These are phyloP conservation scores for Priocnemis perturbator DNA, from an alignment of 2,888 invertebrate species.

Conservation along the genomic window DNA sequence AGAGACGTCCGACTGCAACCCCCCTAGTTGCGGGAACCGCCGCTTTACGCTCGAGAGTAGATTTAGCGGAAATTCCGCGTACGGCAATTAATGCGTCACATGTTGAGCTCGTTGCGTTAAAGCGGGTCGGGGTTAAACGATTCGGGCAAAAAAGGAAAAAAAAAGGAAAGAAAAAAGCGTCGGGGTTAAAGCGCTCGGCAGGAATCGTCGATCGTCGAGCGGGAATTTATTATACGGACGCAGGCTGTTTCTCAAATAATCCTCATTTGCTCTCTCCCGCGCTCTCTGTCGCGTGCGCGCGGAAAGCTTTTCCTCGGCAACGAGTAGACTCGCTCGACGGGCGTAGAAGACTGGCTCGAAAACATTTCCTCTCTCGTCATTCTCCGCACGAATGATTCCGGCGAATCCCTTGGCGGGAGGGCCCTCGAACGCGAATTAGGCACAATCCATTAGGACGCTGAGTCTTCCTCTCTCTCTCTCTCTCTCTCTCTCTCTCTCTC, in stretches of 20 bases:
- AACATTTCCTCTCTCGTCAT: conserved; percentile 15
- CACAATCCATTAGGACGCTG: conserved; percentile 53
- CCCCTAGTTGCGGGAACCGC: conserved; percentile 26
- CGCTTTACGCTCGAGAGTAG: conserved; percentile 18
- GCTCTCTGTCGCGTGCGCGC: not conserved
- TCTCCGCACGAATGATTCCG: conserved; percentile 34
- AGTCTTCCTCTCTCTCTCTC: conserved; percentile 26
- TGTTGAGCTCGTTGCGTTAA: conserved; percentile 16
- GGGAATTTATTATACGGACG: conserved; percentile 9
- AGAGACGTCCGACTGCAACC: conserved; percentile 44
- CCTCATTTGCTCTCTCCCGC: not conserved
- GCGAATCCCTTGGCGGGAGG: conserved; percentile 27
- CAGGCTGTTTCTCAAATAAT: conserved; percentile 21
- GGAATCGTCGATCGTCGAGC: too few relatives aligned
- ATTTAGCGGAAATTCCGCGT: conserved; percentile 37
- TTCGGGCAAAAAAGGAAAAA: too few relatives aligned
- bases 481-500: too few relatives aligned
- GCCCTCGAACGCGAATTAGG: conserved; percentile 50
- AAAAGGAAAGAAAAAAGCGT: too few relatives aligned
- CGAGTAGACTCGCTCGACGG: not conserved
- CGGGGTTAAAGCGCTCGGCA: too few relatives aligned
- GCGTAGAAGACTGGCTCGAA: too few relatives aligned
- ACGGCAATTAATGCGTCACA: conserved; percentile 44
- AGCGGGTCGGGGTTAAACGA: not conserved
- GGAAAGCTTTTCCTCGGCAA: not conserved